Base-by-base conservation (phyloP, 2,888 invertebrate genomes). In the Limnephilus auricula region DNA sequence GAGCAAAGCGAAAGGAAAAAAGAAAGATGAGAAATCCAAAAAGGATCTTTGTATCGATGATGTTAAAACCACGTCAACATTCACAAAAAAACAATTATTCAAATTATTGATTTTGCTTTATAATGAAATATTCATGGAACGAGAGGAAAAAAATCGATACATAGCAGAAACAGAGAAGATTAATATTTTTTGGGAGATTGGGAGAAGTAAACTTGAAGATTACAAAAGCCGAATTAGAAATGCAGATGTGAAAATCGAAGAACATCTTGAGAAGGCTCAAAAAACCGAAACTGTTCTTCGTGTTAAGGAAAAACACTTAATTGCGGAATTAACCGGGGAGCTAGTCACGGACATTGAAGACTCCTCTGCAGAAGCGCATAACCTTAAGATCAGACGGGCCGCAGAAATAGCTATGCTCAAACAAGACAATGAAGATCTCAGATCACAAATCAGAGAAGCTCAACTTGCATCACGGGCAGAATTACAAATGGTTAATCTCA, bases 201-300 rank as follows among this genome's bases (percentile, higher is more conserved):
- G 45, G 2, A 85, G 45, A 85, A 30, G 10, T 10, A n/a, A 85
- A 45, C 18, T 45, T 40, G 30, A 25, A 40, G 85, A 40, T 40
- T 85, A 85, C 13, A 40, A 85, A n/a, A n/a, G 45, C 40, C 85
- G 45, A 5, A 40, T n/a, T 10, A 40, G 37, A 40, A n/a, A 40
- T n/a, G 85, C 85, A n/a, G 85, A 85, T n/a, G 40, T 34, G 15
- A n/a, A 85, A 40, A 40, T 85, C 2, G 85, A 85, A 40, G 85
- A 85, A 40, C 25, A 34, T 12, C 37, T 40, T 2, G 85, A 85
- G 40, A 45, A 34, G 12, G 34, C 85, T 12, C 30, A 85, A n/a
- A 85, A 85, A 85, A 85, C 13, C 4, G 12, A 40, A 85, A 12
- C 13, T 15, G 0, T 85, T 12, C 30, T 2, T 30, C 34, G n/a